Evolutionary conservation across 2,113 vertebrate species (phyloP), one percentile per base, ranked within the genome.

Genomic region (Plestiodon gilberti): DNA sequence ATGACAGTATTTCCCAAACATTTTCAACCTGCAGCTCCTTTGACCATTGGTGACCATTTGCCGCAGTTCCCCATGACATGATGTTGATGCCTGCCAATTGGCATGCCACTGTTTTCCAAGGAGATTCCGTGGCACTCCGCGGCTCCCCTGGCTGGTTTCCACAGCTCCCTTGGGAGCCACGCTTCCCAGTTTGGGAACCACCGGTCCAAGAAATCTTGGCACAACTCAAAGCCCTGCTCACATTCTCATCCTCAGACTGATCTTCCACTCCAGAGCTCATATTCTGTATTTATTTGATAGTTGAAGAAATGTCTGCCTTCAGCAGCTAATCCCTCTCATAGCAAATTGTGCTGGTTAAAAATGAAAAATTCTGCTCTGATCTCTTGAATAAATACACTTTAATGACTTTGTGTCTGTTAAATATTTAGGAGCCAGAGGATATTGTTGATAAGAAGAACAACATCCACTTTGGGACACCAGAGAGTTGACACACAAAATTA

Each of bases 351-450:
- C 59, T 74, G 48, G 57, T 74, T 85, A 38, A 73, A 15, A 22
- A 30, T 30, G 30, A 59, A 71, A 69, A 30, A 7, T 25, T 9
- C 20, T 30, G 28, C 52, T 61, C 65, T 77, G 59, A 84, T 77
- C 74, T 84, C 78, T 81, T 64, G 85, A 75, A 81, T 86, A 81
- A 86, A 75, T 76, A 52, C 73, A 74, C n/a, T 81, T n/a, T 14
- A 74, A 59, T 43, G 62, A 86, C 61, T 81, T 74, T 86, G 77
- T 62, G 69, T 48, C 84, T 73, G 78, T 74, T 86, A 64, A 74
- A 73, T 86, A 81, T 73, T 86, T 80, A 81, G 78, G 33, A 86
- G 69, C 40, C 40, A 5, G 69, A 17, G n/a, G 23, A 75, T 74
- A 74, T 62, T 74, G 78, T 38, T 28, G 69, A 73, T 86, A 71